phyloP scores from a whole-genome alignment of 2,888 invertebrate species.

The Teinopalpus imperialis region DNA sequence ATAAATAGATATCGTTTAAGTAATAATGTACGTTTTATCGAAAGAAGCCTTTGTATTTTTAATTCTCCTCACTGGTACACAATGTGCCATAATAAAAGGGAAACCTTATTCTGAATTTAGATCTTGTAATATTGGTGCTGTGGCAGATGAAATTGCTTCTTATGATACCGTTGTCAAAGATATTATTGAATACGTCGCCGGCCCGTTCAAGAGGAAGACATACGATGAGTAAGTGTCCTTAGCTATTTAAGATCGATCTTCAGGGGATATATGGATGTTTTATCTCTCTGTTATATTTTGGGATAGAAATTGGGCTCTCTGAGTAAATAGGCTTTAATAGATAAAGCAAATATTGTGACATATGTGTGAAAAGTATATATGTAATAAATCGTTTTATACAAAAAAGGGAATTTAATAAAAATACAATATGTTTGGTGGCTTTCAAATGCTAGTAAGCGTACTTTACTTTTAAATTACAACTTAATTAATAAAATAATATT shows the following conservation, averaged over 20 bases:
- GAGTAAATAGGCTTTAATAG: too few species aligned
- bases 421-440: too few species aligned
- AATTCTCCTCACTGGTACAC: conserved; percentile 29
- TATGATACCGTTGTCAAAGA: conserved; percentile 74
- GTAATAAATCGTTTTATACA: too few species aligned
- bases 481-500: too few species aligned
- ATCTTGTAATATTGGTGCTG: conserved; percentile 43
- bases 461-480: too few species aligned
- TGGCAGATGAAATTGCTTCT: conserved; percentile 81
- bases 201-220: conserved; percentile 80
- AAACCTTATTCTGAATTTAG: conserved; percentile 38
- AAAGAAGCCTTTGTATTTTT: conserved; percentile 23
- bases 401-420: too few species aligned
- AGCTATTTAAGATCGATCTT: conserved; percentile 20
- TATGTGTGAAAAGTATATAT: too few species aligned
- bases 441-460: too few species aligned
- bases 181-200: conserved; percentile 76
- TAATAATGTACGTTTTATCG: conserved; percentile 9
- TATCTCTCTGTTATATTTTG: conserved; percentile 11
- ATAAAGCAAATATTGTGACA: too few species aligned
- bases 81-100: conserved; percentile 34
- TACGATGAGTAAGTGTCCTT: conserved; percentile 71
- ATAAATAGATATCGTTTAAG: conserved; percentile 1
- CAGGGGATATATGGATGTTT: neutral
- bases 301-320: neutral